Evolutionary conservation across 2,113 vertebrate species (phyloP), one percentile per base, ranked within the genome.

Genomic region (Chloropsis hardwickii): DNA sequence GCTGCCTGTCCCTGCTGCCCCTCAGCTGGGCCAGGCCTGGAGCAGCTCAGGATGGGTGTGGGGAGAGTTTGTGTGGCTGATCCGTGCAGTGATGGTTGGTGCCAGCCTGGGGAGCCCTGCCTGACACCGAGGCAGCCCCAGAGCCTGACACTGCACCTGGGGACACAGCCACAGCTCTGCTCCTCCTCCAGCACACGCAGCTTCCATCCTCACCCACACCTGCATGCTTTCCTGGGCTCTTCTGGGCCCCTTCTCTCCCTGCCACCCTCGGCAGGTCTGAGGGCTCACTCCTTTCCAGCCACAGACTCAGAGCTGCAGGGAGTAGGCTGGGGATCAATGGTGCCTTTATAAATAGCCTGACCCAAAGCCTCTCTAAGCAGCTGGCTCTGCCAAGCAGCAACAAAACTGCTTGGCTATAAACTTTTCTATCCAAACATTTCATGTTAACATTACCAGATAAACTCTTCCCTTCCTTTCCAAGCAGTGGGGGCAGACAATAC

Each of bases 321-420:
- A 65, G 35, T 3, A 40, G 83, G n/a, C 45, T 78, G 80, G 40
- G 77, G 93, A 92, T 96, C 83, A 95, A 50, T 7, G 3, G 14
- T 5, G 0, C 65, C 91, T 94, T 95, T 86, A 95, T 86, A 95
- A 94, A 94, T 78, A 96, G 64, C 89, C 80, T 5, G 1, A 21
- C 69, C 54, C 86, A 89, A 96, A 91, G 89, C 81, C 60, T 95
- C 72, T 84, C 91, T 92, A 81, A 94, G 91, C 89, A 81, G 50
- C 51, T 69, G 77, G 25, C 77, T 94, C 70, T 91, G 77, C 37
- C 56, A 47, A 74, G 83, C 56, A 84, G 42, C 0, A 1, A 37
- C 20, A 62, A 81, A 91, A 92, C 64, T 42, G 33, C 51, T 45
- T 71, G 50, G 29, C 47, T 86, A 2, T 62, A 35, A 86, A 56